phyloP scores from a whole-genome alignment of 2,888 invertebrate genomes.

The Tetranychus piercei region DNA sequence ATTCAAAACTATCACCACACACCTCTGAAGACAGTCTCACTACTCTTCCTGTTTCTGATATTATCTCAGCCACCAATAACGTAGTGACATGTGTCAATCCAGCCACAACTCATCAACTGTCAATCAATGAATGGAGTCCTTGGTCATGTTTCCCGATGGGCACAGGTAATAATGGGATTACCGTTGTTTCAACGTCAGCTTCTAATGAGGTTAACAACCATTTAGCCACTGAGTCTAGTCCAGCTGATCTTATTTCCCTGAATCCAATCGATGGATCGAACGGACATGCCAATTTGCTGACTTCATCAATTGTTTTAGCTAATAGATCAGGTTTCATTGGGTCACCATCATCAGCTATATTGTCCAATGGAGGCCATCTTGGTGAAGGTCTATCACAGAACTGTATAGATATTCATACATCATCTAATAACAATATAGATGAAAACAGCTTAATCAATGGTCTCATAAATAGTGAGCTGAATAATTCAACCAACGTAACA shows the following conservation, averaged over 20 bases:
- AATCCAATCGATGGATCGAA: background rate
- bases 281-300: background rate
- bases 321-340: background rate
- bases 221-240: background rate
- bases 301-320: background rate
- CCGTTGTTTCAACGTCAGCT: background rate
- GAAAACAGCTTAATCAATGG: background rate
- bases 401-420: background rate
- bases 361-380: background rate
- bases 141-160: background rate
- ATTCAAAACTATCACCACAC: background rate
- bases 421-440: background rate
- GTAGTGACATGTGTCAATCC: conserved; percentile 22
- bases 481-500: background rate
- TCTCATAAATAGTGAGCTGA: background rate
- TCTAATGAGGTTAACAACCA: background rate
- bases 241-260: background rate
- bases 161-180: background rate
- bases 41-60: conserved; percentile 4
- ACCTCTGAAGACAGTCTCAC: background rate
- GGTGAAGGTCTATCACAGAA: background rate
- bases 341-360: background rate
- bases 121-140: conserved; percentile 13
- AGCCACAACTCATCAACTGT: conserved; percentile 1
- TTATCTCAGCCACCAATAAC: conserved; percentile 20